A percentile compares a stretch with the other conserved stretches of the same genome.
Evolutionary conservation across 2,888 invertebrate genomes (phyloP).

Genomic region (Teinopalpus imperialis): DNA sequence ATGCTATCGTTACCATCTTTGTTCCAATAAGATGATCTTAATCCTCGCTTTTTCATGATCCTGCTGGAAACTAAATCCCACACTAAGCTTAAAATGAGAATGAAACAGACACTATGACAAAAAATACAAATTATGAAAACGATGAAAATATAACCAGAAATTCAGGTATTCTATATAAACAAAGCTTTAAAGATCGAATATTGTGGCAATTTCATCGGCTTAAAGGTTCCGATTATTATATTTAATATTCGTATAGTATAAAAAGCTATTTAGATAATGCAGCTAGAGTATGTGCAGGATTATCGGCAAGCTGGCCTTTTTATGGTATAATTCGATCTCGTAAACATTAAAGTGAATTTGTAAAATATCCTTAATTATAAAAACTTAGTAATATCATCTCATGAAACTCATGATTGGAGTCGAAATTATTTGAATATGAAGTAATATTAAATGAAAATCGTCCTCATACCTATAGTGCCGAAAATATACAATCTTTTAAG

Average conservation of each 20-base stretch:
- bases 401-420: neutral
- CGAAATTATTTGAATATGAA: neutral
- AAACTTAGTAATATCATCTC: neutral
- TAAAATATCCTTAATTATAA: conserved; percentile 3
- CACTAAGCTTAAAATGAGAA: no score
- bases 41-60: no score
- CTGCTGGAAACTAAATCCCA: no score
- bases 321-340: neutral
- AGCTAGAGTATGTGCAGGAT: conserved; percentile 8
- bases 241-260: conserved; percentile 10
- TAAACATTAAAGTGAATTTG: conserved; percentile 3
- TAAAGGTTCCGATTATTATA: conserved; percentile 14
- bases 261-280: conserved; percentile 24
- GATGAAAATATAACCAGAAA: no score
- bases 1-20: no score
- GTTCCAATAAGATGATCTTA: no score
- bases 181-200: conserved; percentile 17
- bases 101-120: no score
- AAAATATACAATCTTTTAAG: no score
- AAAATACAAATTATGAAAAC: no score
- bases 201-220: conserved; percentile 7
- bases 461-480: no score
- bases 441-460: no score
- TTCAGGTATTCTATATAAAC: no score
- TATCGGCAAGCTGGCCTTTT: conserved; percentile 3